A percentile compares a stretch with the other conserved stretches of the same genome.
Conservation (phyloP, 2,113 vertebrate genomes). For the Callopanchax toddi region DNA sequence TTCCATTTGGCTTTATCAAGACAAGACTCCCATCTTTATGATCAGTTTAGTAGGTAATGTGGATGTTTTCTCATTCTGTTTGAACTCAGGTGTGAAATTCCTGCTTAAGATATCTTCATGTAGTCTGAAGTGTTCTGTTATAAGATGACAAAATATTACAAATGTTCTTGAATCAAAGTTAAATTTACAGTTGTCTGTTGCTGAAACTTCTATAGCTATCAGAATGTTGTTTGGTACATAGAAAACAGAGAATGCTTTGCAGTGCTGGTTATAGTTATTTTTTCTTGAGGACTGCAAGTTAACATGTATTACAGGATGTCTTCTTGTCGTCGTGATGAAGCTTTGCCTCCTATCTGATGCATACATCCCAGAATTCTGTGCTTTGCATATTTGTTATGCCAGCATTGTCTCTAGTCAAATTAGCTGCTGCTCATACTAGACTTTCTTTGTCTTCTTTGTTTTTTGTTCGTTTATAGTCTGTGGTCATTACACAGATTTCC, state of each 20-base stretch:
- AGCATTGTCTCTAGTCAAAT: slow-evolving; percentile 17
- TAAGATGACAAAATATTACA: no score
- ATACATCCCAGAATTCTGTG: slow-evolving; percentile 2
- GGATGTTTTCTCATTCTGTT: no score
- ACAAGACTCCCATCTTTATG: no score
- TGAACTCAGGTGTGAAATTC: no score
- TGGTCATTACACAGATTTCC: slow-evolving; percentile 47
- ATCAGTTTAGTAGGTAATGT: no score
- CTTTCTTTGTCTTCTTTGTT: slow-evolving; percentile 21
- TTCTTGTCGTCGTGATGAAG: slow-evolving; percentile 1
- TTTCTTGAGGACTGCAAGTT: slow-evolving; percentile 1
- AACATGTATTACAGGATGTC: slow-evolving; percentile 1
- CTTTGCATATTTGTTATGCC: slow-evolving; percentile 38
- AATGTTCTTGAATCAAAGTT: no score
- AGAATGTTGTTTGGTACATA: no score
- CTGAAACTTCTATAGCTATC: no score
- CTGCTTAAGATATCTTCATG: no score
- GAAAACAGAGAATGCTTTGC: slow-evolving; percentile 1
- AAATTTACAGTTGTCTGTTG: no score
- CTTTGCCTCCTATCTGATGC: slow-evolving; percentile 17
- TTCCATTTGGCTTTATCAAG: no score
- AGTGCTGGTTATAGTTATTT: background rate
- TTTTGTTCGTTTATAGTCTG: slow-evolving; percentile 7
- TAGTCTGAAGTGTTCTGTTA: no score
- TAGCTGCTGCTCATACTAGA: background rate